These are phyloP conservation scores for Eurypyga helias DNA, from an alignment of 2,113 vertebrate species.

Conservation along the genomic window DNA sequence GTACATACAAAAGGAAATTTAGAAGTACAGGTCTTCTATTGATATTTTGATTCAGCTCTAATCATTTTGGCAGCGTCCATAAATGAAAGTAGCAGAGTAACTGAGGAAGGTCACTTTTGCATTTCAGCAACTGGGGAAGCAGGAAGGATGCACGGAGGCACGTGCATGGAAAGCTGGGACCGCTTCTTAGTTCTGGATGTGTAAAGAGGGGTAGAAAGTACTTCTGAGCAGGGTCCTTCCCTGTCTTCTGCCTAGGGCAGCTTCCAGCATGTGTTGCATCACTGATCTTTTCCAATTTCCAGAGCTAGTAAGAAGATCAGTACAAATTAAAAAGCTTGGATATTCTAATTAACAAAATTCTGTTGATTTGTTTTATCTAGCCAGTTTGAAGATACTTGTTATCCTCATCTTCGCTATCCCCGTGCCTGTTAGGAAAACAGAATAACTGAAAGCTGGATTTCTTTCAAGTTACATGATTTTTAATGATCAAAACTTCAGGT, in stretches of 20 bases:
- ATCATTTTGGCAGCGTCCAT: background rate
- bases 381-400: background rate
- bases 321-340: background rate
- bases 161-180: rapidly evolving
- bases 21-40: background rate
- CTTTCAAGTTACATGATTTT: background rate
- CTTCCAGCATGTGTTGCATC: background rate
- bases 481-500: background rate
- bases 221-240: background rate
- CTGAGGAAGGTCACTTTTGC: background rate
- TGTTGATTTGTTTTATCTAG: background rate
- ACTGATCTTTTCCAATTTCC: background rate
- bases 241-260: background rate
- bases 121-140: background rate
- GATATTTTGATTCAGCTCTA: background rate
- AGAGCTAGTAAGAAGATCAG: background rate
- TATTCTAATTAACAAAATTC: background rate
- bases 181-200: background rate
- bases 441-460: background rate
- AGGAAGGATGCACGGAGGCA: background rate
- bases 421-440: background rate
- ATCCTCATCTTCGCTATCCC: background rate
- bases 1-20: background rate
- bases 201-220: background rate
- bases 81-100: background rate